Evolutionary conservation across 1,140 invertebrate genomes (phyloP).

Genomic region (Dufourea novaeangliae): DNA sequence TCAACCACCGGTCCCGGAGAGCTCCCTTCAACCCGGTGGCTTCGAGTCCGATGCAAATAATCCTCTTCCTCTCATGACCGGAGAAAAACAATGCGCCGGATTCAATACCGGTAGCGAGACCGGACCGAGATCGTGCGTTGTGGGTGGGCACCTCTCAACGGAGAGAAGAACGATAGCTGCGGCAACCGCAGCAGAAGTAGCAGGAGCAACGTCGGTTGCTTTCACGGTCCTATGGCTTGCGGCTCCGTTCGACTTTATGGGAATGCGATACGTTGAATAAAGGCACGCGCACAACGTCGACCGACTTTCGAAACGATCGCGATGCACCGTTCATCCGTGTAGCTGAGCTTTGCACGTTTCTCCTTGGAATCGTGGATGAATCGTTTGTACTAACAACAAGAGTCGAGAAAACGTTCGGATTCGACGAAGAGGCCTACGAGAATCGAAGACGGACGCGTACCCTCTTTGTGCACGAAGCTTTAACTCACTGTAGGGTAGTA

Average conservation of each 20-base stretch:
- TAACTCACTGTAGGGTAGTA: conserved; percentile 68
- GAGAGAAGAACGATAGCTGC: conserved; percentile 69
- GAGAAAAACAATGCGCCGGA: conserved; percentile 80
- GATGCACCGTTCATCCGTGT: neutral
- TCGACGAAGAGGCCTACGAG: neutral
- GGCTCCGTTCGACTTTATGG: conserved; percentile 72
- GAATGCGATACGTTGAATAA: conserved; percentile 74
- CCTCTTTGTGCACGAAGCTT: conserved; percentile 55
- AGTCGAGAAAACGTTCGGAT: neutral
- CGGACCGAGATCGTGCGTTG: conserved; percentile 79
- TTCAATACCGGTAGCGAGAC: conserved; percentile 81
- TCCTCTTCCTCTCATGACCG: conserved; percentile 76
- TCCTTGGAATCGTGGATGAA: neutral
- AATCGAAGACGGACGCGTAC: too few species aligned
- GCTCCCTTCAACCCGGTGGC: conserved; percentile 51
- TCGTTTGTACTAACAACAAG: neutral
- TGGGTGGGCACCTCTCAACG: conserved; percentile 77
- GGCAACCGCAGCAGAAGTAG: conserved; percentile 63
- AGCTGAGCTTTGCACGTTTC: neutral
- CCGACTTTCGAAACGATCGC: neutral
- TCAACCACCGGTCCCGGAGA: conserved; percentile 25
- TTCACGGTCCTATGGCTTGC: conserved; percentile 72
- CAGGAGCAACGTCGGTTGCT: conserved; percentile 61
- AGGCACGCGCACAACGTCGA: conserved; percentile 66
- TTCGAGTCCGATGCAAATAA: conserved; percentile 78